Evolutionary conservation across 2,888 invertebrate genomes (phyloP), one percentile per base, ranked within the genome.

Genomic region (Druceiella hillmani): DNA sequence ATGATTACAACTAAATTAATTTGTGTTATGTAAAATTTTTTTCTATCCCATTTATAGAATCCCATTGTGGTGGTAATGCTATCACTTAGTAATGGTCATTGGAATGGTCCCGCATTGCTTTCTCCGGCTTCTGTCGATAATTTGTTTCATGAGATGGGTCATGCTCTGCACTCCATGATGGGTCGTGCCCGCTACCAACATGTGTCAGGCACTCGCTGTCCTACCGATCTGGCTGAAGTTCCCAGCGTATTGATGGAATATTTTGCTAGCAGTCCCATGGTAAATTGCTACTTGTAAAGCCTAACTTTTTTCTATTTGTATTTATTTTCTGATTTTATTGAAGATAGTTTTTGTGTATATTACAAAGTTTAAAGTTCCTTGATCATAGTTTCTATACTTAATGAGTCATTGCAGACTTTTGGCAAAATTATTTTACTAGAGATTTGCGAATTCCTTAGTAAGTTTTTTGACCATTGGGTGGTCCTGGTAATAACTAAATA

Each of bases 201-300:
- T 66, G 93, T 98, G 28, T 87, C 95, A 3, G 97, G 98, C 42
- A 99, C 99, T 1, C 75, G 99, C 38, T 98, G 97, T 59, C 81
- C 91, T 47, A 97, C 98, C 3, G 99, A 99, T 71, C 89, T 99
- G 58, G 98, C 99, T 2, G 99, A 99, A 76, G 90, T 99, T 26
- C 99, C 99, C 4, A 95, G 95, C n/a, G 87, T 97, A 41, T 74
- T 99, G 11, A 95, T 98, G 94, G 99, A 99, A 69, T 92, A 91
- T 64, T 99, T 98, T 74, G 89, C 93, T 6, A 79, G 81, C 36
- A 92, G 94, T 67, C 84, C 87, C 0, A 74, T 90, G 50, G 87
- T 83, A 51, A 50, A n/a, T n/a, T n/a, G n/a, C n/a, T n/a, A n/a
- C n/a, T n/a, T n/a, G n/a, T n/a, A n/a, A n/a, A n/a, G n/a, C n/a